Conservation (phyloP, 1,140 invertebrate genomes). For the Scaptomyza pallida region DNA sequence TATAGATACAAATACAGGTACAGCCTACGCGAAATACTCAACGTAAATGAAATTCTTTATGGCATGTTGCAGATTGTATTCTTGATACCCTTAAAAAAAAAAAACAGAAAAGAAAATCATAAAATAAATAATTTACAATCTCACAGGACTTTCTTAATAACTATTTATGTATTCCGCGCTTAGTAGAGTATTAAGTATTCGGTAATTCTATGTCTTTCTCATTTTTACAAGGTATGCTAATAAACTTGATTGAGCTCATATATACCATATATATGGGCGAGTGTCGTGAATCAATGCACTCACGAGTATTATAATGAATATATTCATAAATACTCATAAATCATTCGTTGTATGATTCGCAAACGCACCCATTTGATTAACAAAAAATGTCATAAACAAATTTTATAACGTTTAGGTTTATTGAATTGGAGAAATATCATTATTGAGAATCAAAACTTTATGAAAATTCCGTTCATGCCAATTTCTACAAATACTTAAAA, state of each 20-base stretch:
- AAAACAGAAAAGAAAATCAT: no score
- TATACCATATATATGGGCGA: conserved; percentile 2
- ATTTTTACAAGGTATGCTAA: conserved; percentile 16
- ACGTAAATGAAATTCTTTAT: conserved; percentile 63
- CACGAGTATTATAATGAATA: conserved; percentile 13
- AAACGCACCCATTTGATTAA: conserved; percentile 19
- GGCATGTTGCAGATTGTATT: conserved; percentile 23
- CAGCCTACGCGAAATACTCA: conserved; percentile 59
- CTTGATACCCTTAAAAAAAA: neutral
- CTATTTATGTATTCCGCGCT: no score
- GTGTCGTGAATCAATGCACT: conserved; percentile 33
- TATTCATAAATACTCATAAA: conserved; percentile 11
- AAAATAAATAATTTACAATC: no score
- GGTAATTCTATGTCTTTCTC: neutral
- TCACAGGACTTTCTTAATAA: no score
- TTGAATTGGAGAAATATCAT: conserved; percentile 2
- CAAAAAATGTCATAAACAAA: conserved; percentile 18
- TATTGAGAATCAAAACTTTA: conserved; percentile 9
- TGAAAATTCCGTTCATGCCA: no score
- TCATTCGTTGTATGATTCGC: conserved; percentile 8
- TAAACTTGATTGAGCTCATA: conserved; percentile 13
- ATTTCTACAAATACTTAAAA: no score
- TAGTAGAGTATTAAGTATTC: conserved; percentile 1
- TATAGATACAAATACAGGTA: conserved; percentile 57
- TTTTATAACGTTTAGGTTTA: conserved; percentile 17